Conservation (phyloP, 2,113 vertebrate species). For the Panthera uncia region DNA sequence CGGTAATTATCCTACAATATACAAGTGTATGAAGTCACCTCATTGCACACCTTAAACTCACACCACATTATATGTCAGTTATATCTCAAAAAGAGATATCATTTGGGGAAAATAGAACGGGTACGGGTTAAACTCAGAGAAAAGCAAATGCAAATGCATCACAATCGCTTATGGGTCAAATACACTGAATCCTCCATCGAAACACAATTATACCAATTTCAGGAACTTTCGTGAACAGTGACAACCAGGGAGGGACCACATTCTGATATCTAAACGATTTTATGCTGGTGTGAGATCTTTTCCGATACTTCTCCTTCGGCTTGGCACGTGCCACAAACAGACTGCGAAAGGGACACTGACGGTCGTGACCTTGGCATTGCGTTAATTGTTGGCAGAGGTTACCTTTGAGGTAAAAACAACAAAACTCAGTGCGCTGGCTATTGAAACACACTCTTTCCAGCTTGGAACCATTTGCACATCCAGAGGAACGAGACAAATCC, state of each 20-base stretch:
- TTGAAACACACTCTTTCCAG: not conserved
- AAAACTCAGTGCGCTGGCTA: not conserved
- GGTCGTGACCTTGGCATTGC: not conserved
- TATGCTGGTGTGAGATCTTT: not conserved
- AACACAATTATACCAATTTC: not conserved
- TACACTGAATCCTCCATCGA: not conserved
- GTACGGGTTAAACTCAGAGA: not conserved
- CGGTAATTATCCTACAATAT: not conserved
- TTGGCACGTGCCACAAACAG: not conserved
- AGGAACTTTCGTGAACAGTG: not conserved
- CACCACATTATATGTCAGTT: not conserved
- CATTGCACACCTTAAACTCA: not conserved
- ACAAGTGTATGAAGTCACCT: not conserved
- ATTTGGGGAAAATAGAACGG: not conserved
- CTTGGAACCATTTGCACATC: not conserved
- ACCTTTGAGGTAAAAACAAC: not conserved
- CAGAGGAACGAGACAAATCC: not conserved
- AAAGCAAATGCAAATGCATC: not conserved
- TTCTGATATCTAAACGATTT: constrained; percentile 16
- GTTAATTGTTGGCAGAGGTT: not conserved
- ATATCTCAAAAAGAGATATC: not conserved
- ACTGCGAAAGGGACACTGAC: not conserved
- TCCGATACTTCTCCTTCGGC: not conserved
- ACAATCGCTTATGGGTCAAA: not conserved
- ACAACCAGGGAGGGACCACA: not conserved